phyloP scores from a whole-genome alignment of 2,888 invertebrate species.

The Luperina testacea region DNA sequence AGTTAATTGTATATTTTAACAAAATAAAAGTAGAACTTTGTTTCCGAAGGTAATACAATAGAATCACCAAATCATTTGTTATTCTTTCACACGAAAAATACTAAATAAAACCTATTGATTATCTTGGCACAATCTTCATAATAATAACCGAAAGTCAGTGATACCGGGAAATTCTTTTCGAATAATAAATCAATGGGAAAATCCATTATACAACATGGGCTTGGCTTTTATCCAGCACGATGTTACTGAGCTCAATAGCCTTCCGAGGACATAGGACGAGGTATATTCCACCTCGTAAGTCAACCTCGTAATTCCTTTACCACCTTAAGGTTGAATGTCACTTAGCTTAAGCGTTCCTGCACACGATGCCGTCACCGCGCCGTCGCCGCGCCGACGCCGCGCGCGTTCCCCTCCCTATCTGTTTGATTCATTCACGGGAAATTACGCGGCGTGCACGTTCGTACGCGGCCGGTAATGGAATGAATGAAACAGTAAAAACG shows the following conservation, averaged over 20 bases:
- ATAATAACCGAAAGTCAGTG: slow-evolving; percentile 17
- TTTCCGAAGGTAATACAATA: no score
- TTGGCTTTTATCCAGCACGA: slow-evolving; percentile 57
- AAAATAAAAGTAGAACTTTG: no score
- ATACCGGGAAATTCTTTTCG: slow-evolving; percentile 1
- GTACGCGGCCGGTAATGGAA: no score
- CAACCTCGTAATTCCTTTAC: not conserved
- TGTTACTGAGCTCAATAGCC: slow-evolving; percentile 38
- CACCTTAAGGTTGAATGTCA: not conserved
- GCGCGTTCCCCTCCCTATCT: no score
- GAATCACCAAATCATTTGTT: not conserved
- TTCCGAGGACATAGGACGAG: slow-evolving; percentile 26
- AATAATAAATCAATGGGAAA: slow-evolving; percentile 34
- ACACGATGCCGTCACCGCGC: no score
- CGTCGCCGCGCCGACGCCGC: no score
- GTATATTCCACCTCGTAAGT: not conserved
- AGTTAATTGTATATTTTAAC: no score
- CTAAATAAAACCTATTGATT: slow-evolving; percentile 12
- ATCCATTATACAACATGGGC: slow-evolving; percentile 29
- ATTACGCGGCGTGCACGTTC: no score
- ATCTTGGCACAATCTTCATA: slow-evolving; percentile 39
- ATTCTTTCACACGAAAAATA: not conserved
- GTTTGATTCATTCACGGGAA: no score
- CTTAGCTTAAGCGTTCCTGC: no score
- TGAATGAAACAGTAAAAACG: no score